A percentile compares a stretch with the other conserved stretches of the same genome.
Evolutionary conservation across 1,140 invertebrate species (phyloP).

Genomic region (Microplitis mediator): DNA sequence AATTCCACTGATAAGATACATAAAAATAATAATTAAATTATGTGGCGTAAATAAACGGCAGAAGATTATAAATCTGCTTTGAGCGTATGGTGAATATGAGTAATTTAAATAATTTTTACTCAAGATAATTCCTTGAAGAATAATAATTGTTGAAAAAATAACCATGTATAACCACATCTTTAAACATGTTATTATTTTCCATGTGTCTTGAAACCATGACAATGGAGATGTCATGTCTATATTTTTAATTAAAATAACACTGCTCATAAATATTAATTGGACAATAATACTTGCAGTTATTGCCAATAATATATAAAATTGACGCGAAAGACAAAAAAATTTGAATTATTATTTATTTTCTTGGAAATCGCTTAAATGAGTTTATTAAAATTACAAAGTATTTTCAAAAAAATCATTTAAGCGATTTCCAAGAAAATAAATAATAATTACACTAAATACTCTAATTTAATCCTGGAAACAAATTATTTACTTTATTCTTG

Average conservation of each 20-base stretch:
- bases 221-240: slow-evolving; percentile 62
- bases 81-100: slow-evolving; percentile 58
- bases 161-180: slow-evolving; percentile 65
- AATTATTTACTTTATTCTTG: too few relatives aligned
- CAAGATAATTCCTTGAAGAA: slow-evolving; percentile 66
- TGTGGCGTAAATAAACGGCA: slow-evolving; percentile 66
- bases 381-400: too few relatives aligned
- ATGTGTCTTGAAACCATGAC: slow-evolving; percentile 60
- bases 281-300: slow-evolving; percentile 59
- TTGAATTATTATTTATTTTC: too few relatives aligned
- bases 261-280: slow-evolving; percentile 62
- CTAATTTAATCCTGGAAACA: too few relatives aligned
- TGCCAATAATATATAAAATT: slow-evolving; percentile 59
- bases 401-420: too few relatives aligned
- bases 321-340: too few relatives aligned
- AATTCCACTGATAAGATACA: slow-evolving; percentile 67
- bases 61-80: slow-evolving; percentile 69
- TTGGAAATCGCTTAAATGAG: too few relatives aligned
- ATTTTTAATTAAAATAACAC: slow-evolving; percentile 64
- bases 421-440: too few relatives aligned
- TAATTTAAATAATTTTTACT: slow-evolving; percentile 65
- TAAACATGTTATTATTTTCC: slow-evolving; percentile 61
- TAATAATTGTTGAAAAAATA: slow-evolving; percentile 61
- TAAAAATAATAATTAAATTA: slow-evolving; percentile 64
- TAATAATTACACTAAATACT: too few relatives aligned